Percentiles rank a stretch among this genome's conserved stretches.
phyloP scores from a whole-genome alignment of 2,113 vertebrate species.

The Dascyllus trimaculatus region DNA sequence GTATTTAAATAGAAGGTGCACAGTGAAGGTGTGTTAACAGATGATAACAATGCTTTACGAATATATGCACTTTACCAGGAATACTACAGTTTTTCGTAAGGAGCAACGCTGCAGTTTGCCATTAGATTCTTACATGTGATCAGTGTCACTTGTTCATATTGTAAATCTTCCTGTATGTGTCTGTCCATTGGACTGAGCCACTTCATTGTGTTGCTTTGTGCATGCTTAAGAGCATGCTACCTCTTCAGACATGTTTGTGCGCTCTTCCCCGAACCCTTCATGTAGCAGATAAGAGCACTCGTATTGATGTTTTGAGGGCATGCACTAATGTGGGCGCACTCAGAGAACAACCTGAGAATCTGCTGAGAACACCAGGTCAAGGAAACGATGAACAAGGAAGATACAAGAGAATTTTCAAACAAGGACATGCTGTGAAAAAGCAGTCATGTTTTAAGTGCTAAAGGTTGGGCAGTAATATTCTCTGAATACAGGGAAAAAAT shows the following conservation, averaged over 20 bases:
- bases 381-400: conserved; percentile 33
- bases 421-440: not conserved
- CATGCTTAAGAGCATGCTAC: conserved; percentile 32
- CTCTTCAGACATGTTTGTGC: conserved; percentile 56
- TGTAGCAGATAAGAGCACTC: conserved; percentile 56
- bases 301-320: conserved; percentile 62
- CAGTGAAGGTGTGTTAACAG: too few relatives aligned
- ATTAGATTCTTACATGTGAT: not conserved
- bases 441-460: not conserved
- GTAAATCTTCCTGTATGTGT: not conserved
- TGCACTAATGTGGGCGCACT: conserved; percentile 48
- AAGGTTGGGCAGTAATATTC: not conserved
- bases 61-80: too few relatives aligned
- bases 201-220: conserved; percentile 10
- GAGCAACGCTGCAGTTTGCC: too few relatives aligned
- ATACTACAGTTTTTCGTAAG: too few relatives aligned
- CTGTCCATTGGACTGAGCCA: not conserved
- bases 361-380: conserved; percentile 37
- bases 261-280: conserved; percentile 45
- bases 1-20: too few relatives aligned
- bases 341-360: conserved; percentile 43
- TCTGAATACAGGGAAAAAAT: not conserved
- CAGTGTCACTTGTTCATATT: not conserved
- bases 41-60: too few relatives aligned
- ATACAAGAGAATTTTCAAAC: conserved; percentile 16